Percentiles rank a stretch among this genome's conserved stretches.
Evolutionary conservation across 2,888 invertebrate species (phyloP).

Genomic region (Lepidonotus clava): DNA sequence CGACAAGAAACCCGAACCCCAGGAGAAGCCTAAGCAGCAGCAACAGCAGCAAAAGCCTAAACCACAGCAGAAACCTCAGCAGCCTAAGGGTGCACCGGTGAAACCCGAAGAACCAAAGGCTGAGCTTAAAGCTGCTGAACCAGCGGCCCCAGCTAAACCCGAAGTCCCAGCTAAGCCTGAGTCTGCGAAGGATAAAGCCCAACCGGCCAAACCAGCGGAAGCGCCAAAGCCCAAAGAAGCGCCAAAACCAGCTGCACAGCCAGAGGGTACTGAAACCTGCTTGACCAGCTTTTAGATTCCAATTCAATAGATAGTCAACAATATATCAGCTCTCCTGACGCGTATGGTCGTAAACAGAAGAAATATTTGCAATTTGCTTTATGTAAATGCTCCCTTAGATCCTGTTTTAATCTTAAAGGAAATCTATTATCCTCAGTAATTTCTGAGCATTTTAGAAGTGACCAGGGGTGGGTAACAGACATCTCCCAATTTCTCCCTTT

Average conservation of each 20-base stretch:
- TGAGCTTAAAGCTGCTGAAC: neutral
- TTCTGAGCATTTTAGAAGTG: no score
- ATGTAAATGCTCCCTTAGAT: no score
- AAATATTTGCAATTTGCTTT: no score
- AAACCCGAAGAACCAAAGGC: neutral
- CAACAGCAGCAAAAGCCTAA: neutral
- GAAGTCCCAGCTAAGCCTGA: neutral
- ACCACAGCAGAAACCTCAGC: neutral
- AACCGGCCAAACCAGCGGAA: neutral
- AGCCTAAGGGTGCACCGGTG: neutral
- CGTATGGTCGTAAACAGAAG: no score
- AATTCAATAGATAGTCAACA: no score
- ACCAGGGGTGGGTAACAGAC: no score
- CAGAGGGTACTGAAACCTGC: slow-evolving; percentile 3
- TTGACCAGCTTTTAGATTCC: no score
- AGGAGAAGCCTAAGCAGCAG: neutral
- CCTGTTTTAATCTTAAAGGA: neutral
- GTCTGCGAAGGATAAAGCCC: neutral
- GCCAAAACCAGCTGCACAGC: neutral
- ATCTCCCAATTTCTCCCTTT: neutral
- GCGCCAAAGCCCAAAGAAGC: neutral
- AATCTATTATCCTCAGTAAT: no score
- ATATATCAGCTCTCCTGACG: no score
- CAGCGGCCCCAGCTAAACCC: neutral
- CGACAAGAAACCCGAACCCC: neutral